Percentiles rank a stretch among this genome's conserved stretches.
Evolutionary conservation across 1,140 invertebrate species (phyloP).

Genomic region (Pogonomyrmex californicus): DNA sequence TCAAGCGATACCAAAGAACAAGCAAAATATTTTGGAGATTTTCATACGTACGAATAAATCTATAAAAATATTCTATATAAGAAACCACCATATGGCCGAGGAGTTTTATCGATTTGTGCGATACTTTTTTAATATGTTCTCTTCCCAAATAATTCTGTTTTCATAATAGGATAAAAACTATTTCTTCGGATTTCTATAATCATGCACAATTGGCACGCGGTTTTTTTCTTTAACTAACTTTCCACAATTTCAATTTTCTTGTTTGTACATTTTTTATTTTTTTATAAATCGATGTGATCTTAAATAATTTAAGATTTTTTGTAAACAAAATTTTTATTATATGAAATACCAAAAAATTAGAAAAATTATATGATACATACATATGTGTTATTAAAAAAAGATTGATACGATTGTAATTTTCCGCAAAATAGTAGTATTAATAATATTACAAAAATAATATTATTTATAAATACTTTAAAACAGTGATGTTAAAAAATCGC

Average conservation of each 20-base stretch:
- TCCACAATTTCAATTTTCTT: background rate
- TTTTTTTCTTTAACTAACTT: background rate
- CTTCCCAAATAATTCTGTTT: conserved; percentile 69
- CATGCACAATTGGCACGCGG: background rate
- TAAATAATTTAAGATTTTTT: background rate
- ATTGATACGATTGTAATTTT: background rate
- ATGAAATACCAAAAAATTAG: background rate
- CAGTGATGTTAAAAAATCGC: background rate
- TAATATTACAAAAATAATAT: background rate
- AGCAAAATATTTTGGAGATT: conserved; percentile 37
- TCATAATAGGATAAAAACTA: conserved; percentile 43
- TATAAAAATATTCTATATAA: conserved; percentile 7
- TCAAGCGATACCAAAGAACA: conserved; percentile 1
- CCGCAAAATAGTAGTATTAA: background rate
- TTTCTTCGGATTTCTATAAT: background rate
- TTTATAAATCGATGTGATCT: background rate
- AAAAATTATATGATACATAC: background rate
- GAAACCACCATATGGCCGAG: conserved; percentile 32
- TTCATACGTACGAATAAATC: background rate
- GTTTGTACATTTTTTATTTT: background rate
- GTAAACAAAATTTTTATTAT: background rate
- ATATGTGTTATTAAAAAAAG: background rate
- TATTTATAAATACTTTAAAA: background rate
- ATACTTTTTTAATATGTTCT: conserved; percentile 44
- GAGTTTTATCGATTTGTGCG: conserved; percentile 63